phyloP scores from a whole-genome alignment of 1,140 invertebrate species.

The Drosophila kurseongensis region DNA sequence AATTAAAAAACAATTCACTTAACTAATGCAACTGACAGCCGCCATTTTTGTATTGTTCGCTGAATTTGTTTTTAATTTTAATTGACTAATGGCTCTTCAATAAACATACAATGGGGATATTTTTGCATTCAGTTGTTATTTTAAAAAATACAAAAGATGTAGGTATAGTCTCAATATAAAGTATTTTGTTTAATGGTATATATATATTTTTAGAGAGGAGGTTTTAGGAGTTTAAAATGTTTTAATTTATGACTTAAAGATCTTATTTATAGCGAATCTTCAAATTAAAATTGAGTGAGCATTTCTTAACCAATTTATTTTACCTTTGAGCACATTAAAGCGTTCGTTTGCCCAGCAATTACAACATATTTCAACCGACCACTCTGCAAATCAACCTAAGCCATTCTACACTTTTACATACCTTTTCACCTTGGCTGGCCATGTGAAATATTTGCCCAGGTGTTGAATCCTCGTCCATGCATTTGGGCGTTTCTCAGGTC shows the following conservation, averaged over 20 bases:
- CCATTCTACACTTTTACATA: slow-evolving; percentile 15
- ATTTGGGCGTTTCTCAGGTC: slow-evolving; percentile 23
- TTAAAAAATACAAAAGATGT: too few relatives aligned
- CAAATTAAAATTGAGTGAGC: too few relatives aligned
- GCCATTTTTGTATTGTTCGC: slow-evolving; percentile 4
- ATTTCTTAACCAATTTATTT: neutral
- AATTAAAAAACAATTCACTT: slow-evolving; percentile 48
- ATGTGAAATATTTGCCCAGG: slow-evolving; percentile 68
- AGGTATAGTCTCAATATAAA: too few relatives aligned
- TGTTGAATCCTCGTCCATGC: slow-evolving; percentile 21
- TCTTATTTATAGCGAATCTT: too few relatives aligned
- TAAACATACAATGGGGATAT: neutral
- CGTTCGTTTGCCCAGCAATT: slow-evolving; percentile 5
- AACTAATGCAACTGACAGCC: slow-evolving; percentile 47
- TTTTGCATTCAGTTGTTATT: neutral
- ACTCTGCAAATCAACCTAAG: slow-evolving; percentile 50
- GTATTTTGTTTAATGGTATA: too few relatives aligned
- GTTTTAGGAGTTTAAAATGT: too few relatives aligned
- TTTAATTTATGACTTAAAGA: too few relatives aligned
- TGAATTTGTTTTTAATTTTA: slow-evolving; percentile 4
- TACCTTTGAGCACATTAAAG: neutral
- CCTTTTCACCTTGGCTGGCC: slow-evolving; percentile 40
- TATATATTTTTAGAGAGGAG: too few relatives aligned
- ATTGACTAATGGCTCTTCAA: neutral
- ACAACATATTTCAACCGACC: slow-evolving; percentile 49